phyloP scores from a whole-genome alignment of 2,113 vertebrate species.

The Thomomys bottae region DNA sequence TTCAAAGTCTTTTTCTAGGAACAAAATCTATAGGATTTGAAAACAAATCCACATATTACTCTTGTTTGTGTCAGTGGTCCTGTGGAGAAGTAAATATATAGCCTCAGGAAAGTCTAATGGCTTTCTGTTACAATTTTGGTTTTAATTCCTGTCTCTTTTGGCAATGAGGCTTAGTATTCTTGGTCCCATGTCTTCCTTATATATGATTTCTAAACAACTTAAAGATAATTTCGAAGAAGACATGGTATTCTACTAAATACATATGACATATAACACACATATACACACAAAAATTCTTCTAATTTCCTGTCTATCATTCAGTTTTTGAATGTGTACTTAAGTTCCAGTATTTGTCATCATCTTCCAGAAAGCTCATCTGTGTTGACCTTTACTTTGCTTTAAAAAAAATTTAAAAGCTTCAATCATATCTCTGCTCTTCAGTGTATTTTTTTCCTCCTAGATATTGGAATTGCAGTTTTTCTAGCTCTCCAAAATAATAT shows the following conservation, averaged over 20 bases:
- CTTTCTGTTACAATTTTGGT: slow-evolving; percentile 54
- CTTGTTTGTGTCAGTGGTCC: neutral
- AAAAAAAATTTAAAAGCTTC: slow-evolving; percentile 63
- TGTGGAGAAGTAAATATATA: neutral
- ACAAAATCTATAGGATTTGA: neutral
- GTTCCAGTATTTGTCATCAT: slow-evolving; percentile 68
- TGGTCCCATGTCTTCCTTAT: neutral
- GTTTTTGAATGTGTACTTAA: slow-evolving; percentile 69
- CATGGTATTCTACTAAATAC: slow-evolving; percentile 25
- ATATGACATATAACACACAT: neutral
- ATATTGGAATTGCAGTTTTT: slow-evolving; percentile 68
- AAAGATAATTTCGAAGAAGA: slow-evolving; percentile 39
- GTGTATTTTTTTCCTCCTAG: slow-evolving; percentile 56
- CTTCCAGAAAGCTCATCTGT: slow-evolving; percentile 64
- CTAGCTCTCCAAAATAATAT: slow-evolving; percentile 57
- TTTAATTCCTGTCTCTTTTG: slow-evolving; percentile 10
- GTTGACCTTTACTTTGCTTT: slow-evolving; percentile 68
- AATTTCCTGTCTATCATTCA: slow-evolving; percentile 15
- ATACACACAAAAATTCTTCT: neutral
- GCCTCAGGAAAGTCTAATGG: slow-evolving; percentile 9
- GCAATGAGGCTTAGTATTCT: neutral
- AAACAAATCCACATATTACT: neutral
- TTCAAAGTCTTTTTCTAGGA: neutral
- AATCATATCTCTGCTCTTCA: slow-evolving; percentile 58
- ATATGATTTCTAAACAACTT: slow-evolving; percentile 48